phyloP scores from a whole-genome alignment of 2,113 vertebrate species.

The Tringa solitaria region DNA sequence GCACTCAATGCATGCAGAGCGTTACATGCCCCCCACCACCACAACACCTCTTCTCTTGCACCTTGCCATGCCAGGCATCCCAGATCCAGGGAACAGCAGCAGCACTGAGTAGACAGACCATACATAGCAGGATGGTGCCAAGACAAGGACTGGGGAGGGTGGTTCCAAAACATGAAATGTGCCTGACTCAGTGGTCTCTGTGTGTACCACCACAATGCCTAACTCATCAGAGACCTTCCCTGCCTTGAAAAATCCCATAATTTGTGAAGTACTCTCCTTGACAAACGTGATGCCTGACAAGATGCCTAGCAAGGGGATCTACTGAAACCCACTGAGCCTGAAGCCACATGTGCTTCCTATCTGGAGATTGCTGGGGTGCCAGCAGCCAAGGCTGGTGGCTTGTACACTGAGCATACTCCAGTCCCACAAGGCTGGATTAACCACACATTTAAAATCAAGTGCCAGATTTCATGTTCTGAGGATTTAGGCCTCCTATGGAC shows the following conservation, averaged over 20 bases:
- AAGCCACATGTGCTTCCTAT: background rate
- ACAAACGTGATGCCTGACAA: rapidly evolving
- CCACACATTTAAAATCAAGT: background rate
- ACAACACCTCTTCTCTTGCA: background rate
- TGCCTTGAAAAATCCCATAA: background rate
- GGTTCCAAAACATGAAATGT: background rate
- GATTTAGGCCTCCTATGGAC: background rate
- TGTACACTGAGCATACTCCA: rapidly evolving
- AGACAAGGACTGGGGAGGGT: background rate
- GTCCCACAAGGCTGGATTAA: background rate
- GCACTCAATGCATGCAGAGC: background rate
- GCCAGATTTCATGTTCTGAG: background rate
- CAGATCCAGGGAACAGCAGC: background rate
- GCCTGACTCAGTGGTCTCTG: background rate
- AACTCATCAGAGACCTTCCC: background rate
- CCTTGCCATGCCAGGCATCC: background rate
- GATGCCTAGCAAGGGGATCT: background rate
- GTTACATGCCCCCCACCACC: too few species aligned
- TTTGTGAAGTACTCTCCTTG: background rate
- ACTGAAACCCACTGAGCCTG: background rate
- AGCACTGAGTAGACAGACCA: background rate
- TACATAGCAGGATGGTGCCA: background rate
- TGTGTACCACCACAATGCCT: background rate
- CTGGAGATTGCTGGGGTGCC: background rate
- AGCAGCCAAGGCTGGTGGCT: background rate